Base-by-base conservation (phyloP, 2,888 invertebrate species). In the Hipparchia sbordonii region DNA sequence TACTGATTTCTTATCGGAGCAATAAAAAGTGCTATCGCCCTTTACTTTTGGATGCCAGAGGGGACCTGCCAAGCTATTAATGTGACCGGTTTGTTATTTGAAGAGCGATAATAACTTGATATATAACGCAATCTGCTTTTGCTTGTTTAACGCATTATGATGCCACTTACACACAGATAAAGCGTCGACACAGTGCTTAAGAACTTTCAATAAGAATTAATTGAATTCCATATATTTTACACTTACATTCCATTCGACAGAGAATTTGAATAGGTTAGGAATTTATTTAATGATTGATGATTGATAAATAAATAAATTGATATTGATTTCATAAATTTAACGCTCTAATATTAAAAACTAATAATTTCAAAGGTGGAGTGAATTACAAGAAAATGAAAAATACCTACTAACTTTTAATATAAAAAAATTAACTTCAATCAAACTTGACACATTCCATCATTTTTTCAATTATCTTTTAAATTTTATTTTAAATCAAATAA, bases 51-150 rank as follows among this genome's bases (percentile, higher is more conserved):
- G 71, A 54, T 71, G 73, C 70, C 65, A 67, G 63, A 73, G 66
- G 73, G 67, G 67, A 67, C 57, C 67, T 56, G 60, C 70, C 63
- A 65, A 67, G 59, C 45, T n/a, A 56, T 81, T 78, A 79, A 79
- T 75, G 76, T 78, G 77, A 77, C 79, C 76, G 74, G 78, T 81
- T 77, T 78, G 76, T 74, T 52, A 61, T 71, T 69, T 71, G 74
- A 70, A 62, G 9, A 60, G 74, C 70, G 67, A 74, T 70, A 74
- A 74, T 68, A 71, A 65, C 67, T 59, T 70, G 77, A 82, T 83
- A 82, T 80, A 82, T 80, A 81, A 80, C 13, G 82, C 81, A 80
- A 81, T 79, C 77, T 12, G 61, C 66, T 57, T 57, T 39, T 61
- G 62, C 12, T 54, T 78, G 77, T 79, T 74, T 76, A 65, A 65